Evolutionary conservation across 1,140 invertebrate species (phyloP).

Genomic region (Hypothenemus hampei): DNA sequence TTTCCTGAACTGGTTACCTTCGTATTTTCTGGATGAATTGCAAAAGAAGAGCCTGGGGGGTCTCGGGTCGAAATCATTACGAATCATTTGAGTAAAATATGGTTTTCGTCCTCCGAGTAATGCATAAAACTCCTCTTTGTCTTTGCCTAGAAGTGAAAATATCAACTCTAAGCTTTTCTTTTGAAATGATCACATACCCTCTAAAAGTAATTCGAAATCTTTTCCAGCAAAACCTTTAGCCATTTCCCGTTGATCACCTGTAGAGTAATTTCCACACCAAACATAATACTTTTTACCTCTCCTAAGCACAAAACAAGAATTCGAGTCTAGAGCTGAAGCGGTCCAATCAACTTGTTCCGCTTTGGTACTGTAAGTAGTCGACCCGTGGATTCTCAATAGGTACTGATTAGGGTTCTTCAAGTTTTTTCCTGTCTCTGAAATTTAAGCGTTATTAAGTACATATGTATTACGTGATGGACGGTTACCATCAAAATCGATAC

Average conservation of each 20-base stretch:
- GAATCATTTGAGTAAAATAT: conserved; percentile 38
- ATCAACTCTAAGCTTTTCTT: not conserved
- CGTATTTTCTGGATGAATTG: conserved; percentile 49
- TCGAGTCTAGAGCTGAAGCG: conserved; percentile 69
- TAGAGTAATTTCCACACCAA: conserved; percentile 68
- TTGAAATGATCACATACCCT: conserved; percentile 49
- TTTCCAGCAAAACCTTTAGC: conserved; percentile 64
- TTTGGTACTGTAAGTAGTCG: conserved; percentile 65
- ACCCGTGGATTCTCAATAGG: conserved; percentile 77
- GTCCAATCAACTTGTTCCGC: conserved; percentile 67
- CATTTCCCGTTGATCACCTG: conserved; percentile 69
- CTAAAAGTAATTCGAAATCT: conserved; percentile 60
- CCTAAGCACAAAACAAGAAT: conserved; percentile 77
- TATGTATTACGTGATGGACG: not conserved
- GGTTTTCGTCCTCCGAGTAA: conserved; percentile 55
- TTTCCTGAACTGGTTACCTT: conserved; percentile 29
- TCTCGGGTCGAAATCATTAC: conserved; percentile 49
- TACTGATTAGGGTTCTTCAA: conserved; percentile 62
- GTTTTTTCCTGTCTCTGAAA: conserved; percentile 50
- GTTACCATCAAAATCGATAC: conserved; percentile 58
- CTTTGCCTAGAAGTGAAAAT: conserved; percentile 48
- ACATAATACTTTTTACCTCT: conserved; percentile 57
- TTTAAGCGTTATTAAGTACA: conserved; percentile 5
- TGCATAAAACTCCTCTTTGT: conserved; percentile 64
- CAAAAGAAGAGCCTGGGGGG: conserved; percentile 68